phyloP scores from a whole-genome alignment of 2,797 vertebrate species.

The Ctenopoma kingsleyae region DNA sequence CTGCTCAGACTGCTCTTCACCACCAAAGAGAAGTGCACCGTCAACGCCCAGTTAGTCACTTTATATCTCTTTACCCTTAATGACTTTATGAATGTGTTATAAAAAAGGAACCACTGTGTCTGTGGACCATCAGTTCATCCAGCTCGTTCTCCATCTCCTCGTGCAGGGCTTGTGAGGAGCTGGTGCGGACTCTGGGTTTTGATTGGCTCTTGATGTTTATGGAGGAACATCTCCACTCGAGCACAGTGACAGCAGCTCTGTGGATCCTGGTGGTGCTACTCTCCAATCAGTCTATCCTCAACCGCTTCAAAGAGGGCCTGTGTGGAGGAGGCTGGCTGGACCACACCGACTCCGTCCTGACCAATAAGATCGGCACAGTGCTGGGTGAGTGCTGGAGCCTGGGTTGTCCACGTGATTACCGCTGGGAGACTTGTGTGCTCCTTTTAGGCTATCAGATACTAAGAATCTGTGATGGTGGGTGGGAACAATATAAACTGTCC shows the following conservation, averaged over 20 bases:
- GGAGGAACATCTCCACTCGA: conserved; percentile 97
- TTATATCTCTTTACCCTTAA: background rate
- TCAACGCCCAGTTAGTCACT: conserved; percentile 91
- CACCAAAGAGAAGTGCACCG: conserved; percentile 93
- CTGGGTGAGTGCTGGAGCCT: conserved; percentile 86
- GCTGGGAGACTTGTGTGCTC: too few species aligned
- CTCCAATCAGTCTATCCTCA: conserved; percentile 92
- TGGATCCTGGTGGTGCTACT: conserved; percentile 94
- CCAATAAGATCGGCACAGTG: conserved; percentile 97
- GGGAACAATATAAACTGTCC: too few species aligned
- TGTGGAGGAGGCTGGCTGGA: conserved; percentile 97
- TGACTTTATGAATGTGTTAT: too few species aligned
- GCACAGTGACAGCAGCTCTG: conserved; percentile 94
- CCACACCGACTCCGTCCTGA: conserved; percentile 97
- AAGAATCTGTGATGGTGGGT: too few species aligned
- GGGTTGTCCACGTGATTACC: background rate
- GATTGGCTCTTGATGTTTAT: conserved; percentile 98
- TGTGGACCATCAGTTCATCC: background rate
- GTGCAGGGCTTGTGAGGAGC: conserved; percentile 94
- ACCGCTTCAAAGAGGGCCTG: conserved; percentile 96
- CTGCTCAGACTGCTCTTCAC: conserved; percentile 93
- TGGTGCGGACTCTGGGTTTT: conserved; percentile 94
- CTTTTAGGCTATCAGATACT: too few species aligned
- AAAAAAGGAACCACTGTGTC: too few species aligned
- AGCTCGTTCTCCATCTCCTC: background rate